Evolutionary conservation across 2,113 vertebrate genomes (phyloP).

Genomic region (Centropus bengalensis): DNA sequence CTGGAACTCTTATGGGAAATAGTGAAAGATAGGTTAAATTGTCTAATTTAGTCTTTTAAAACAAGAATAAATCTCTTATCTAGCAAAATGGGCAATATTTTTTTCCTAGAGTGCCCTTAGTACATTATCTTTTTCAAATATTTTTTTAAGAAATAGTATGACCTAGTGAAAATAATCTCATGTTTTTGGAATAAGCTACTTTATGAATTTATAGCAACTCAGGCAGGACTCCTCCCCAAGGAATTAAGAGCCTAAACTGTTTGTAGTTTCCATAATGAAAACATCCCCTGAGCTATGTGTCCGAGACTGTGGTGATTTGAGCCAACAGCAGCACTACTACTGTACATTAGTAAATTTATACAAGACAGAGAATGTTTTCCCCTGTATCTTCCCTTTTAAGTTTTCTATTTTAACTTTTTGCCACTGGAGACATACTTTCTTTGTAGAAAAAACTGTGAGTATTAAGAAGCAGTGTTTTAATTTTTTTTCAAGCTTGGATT

Average conservation of each 20-base stretch:
- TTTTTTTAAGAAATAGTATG: background rate
- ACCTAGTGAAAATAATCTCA: background rate
- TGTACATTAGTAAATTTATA: conserved; percentile 39
- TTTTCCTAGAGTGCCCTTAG: background rate
- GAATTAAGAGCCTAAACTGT: background rate
- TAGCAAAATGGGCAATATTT: background rate
- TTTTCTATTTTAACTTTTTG: conserved; percentile 37
- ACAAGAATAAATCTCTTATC: background rate
- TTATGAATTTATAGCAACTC: background rate
- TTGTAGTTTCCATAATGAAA: background rate
- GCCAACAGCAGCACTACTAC: background rate
- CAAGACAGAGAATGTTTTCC: background rate
- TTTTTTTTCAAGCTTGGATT: conserved; percentile 7
- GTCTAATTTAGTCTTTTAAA: background rate
- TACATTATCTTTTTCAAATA: background rate
- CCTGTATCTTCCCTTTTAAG: conserved; percentile 32
- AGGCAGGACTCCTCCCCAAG: background rate
- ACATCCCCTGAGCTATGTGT: background rate
- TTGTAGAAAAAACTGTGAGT: conserved; percentile 31
- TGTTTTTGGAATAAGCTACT: background rate
- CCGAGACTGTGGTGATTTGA: background rate
- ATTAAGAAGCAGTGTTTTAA: conserved; percentile 43
- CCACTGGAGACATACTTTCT: background rate
- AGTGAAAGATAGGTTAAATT: background rate
- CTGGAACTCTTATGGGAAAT: background rate